A percentile compares a stretch with the other conserved stretches of the same genome.
Conservation (phyloP, 2,888 invertebrate species). For the Pheosia gnoma region DNA sequence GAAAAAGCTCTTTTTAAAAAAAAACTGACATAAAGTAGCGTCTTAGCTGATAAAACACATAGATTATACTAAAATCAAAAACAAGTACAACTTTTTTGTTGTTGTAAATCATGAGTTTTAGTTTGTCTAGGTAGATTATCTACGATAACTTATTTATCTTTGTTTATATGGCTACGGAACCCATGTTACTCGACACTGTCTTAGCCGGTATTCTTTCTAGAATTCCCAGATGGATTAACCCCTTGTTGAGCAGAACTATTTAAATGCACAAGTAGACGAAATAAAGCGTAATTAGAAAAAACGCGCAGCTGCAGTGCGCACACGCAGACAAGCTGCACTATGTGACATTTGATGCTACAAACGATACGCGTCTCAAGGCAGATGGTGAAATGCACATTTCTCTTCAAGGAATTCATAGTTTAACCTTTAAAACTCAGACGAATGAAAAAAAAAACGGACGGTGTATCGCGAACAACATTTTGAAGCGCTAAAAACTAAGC, state of each 20-base stretch:
- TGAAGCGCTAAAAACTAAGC: too few relatives aligned
- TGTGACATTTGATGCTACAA: conserved; percentile 47
- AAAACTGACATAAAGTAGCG: too few relatives aligned
- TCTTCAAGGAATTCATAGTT: conserved; percentile 9
- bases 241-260: not conserved
- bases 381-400: conserved; percentile 26
- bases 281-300: conserved; percentile 30
- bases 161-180: too few relatives aligned
- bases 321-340: conserved; percentile 46
- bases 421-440: not conserved
- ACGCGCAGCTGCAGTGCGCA: conserved; percentile 42
- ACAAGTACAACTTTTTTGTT: too few relatives aligned
- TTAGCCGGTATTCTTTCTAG: not conserved
- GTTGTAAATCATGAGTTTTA: too few relatives aligned
- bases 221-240: not conserved
- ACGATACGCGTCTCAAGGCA: conserved; percentile 28
- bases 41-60: too few relatives aligned
- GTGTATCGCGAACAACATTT: too few relatives aligned
- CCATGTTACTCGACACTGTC: too few relatives aligned
- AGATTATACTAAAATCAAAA: too few relatives aligned
- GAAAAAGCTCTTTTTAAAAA: not conserved
- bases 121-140: too few relatives aligned
- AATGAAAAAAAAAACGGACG: too few relatives aligned
- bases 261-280: not conserved
- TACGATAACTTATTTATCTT: too few relatives aligned